These are phyloP conservation scores for Leptarthrus brevirostris DNA, from an alignment of 2,888 invertebrate species.

Conservation along the genomic window DNA sequence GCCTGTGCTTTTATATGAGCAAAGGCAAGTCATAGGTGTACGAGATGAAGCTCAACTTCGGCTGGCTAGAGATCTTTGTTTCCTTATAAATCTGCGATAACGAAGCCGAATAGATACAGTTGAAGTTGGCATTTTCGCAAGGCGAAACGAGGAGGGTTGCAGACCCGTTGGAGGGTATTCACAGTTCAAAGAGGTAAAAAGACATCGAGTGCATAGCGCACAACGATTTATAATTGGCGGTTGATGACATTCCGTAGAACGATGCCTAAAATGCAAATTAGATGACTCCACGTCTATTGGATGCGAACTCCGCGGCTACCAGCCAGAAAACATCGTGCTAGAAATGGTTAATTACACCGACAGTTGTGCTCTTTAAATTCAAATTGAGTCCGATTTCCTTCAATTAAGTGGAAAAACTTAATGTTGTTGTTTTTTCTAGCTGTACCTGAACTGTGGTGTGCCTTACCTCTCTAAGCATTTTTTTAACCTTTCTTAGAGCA, in stretches of 20 bases:
- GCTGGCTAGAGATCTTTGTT: slow-evolving; percentile 27
- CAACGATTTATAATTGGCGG: slow-evolving; percentile 53
- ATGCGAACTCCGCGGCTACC: background rate
- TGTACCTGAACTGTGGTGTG: background rate
- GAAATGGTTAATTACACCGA: slow-evolving; percentile 41
- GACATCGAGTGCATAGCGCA: slow-evolving; percentile 44
- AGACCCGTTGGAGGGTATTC: slow-evolving; percentile 6
- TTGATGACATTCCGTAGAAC: slow-evolving; percentile 53
- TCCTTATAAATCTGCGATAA: slow-evolving; percentile 46
- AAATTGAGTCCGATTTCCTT: slow-evolving; percentile 44
- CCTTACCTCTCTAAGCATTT: background rate
- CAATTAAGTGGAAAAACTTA: slow-evolving; percentile 41
- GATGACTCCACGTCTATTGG: slow-evolving; percentile 13
- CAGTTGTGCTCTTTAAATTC: slow-evolving; percentile 37
- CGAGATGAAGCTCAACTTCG: slow-evolving; percentile 30
- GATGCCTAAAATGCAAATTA: slow-evolving; percentile 53
- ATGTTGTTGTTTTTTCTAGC: slow-evolving; percentile 17
- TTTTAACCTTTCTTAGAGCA: background rate
- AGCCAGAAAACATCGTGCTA: slow-evolving; percentile 15
- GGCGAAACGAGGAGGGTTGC: background rate
- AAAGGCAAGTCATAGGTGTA: background rate
- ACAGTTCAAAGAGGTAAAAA: slow-evolving; percentile 30
- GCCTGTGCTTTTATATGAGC: background rate
- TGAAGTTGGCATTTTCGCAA: slow-evolving; percentile 1
- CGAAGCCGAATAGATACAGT: slow-evolving; percentile 32